phyloP scores from a whole-genome alignment of 2,888 invertebrate genomes.

The Rambutsinella grinnellia region DNA sequence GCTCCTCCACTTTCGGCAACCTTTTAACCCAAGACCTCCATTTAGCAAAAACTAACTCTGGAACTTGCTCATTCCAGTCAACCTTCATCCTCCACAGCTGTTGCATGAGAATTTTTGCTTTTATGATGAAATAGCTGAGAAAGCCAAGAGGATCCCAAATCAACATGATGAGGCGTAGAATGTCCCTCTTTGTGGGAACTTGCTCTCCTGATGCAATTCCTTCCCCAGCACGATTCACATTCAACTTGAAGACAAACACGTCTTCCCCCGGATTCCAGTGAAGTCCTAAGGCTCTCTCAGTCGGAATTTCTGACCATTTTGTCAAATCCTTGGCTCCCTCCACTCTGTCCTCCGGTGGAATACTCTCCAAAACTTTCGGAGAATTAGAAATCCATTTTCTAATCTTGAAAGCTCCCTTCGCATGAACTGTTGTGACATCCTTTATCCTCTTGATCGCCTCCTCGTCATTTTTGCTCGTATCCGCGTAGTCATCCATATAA shows the following conservation, averaged over 20 bases:
- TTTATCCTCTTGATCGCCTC: constrained; percentile 6
- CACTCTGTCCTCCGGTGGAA: background rate
- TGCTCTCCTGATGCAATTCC: background rate
- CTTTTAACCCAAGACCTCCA: background rate
- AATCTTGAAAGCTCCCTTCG: constrained; percentile 28
- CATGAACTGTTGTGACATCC: background rate
- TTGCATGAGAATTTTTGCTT: constrained; percentile 64
- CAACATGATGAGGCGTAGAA: constrained; percentile 24
- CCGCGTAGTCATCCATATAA: constrained; percentile 43
- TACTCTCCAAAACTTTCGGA: background rate
- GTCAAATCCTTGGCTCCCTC: background rate
- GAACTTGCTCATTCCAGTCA: constrained; percentile 62
- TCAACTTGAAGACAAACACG: constrained; percentile 1
- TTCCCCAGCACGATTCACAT: background rate
- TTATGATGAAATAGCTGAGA: constrained; percentile 18
- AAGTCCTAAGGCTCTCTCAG: constrained; percentile 20
- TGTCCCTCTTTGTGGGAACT: constrained; percentile 9
- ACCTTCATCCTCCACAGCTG: constrained; percentile 60
- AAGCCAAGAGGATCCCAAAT: constrained; percentile 44
- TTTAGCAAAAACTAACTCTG: background rate
- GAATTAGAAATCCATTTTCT: constrained; percentile 21
- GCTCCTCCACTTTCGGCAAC: background rate
- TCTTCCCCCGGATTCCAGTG: constrained; percentile 4
- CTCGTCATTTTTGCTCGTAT: background rate
- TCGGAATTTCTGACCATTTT: background rate